Conservation (phyloP, 2,888 invertebrate species). For the Pachydiplax longipennis region DNA sequence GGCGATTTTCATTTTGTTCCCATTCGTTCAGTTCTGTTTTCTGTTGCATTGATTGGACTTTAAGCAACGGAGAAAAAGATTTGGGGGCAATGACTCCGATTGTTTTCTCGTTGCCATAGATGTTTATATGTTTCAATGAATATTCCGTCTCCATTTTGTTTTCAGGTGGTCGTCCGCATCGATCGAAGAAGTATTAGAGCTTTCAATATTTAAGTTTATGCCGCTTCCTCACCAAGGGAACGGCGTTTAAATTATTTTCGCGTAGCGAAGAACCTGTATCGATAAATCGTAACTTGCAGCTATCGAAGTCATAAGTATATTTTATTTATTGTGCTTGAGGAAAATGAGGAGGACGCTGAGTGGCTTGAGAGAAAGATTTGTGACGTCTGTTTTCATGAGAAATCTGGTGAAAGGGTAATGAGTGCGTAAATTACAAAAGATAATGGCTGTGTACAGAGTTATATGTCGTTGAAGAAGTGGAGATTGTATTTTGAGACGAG, state of each 20-base stretch:
- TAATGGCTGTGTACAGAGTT: slow-evolving; percentile 17
- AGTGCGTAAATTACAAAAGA: not conserved
- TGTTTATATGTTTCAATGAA: too few species aligned
- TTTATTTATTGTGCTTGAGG: not conserved
- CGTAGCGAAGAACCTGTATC: not conserved
- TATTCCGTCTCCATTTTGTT: too few species aligned
- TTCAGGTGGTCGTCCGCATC: too few species aligned
- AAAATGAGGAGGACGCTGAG: not conserved
- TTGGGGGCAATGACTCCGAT: too few species aligned
- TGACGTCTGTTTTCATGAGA: not conserved
- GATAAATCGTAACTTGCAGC: not conserved
- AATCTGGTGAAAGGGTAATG: not conserved
- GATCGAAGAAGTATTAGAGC: too few species aligned
- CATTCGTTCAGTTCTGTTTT: too few species aligned
- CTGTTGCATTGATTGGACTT: too few species aligned
- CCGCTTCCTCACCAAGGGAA: not conserved
- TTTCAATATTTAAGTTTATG: not conserved
- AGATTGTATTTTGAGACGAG: slow-evolving; percentile 33
- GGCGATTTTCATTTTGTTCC: too few species aligned
- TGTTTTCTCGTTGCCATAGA: too few species aligned
- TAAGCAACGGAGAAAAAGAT: too few species aligned
- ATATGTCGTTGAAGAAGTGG: not conserved
- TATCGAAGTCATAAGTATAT: not conserved
- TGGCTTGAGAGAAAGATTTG: not conserved
- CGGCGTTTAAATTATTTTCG: not conserved